Conservation (phyloP, 2,113 vertebrate species). For the Corythornis vintsioides region DNA sequence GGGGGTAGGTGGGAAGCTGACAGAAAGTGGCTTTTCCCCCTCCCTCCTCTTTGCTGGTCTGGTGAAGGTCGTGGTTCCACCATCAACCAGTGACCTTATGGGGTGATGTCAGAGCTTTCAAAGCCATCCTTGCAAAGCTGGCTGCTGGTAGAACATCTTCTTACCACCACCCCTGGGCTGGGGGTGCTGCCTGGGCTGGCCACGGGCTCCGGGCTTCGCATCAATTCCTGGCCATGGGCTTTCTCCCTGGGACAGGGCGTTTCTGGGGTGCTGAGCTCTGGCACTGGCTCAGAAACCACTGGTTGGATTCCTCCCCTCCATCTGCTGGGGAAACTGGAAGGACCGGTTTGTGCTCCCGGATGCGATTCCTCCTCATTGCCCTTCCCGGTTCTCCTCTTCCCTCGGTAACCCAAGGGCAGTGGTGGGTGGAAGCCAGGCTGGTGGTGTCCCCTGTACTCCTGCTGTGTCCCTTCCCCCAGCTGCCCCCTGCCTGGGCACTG, state of each 20-base stretch:
- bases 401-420: neutral
- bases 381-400: rapidly evolving
- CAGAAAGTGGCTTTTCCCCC: neutral
- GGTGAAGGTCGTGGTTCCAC: neutral
- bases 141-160: neutral
- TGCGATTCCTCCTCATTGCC: neutral
- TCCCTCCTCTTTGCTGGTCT: neutral
- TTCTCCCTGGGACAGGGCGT: neutral
- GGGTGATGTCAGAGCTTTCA: neutral
- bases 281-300: neutral
- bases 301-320: neutral
- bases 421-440: neutral
- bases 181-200: rapidly evolving
- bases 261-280: neutral
- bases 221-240: neutral
- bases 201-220: rapidly evolving
- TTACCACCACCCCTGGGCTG: rapidly evolving
- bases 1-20: neutral
- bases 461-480: neutral
- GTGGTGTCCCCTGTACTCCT: neutral
- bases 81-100: neutral
- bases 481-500: neutral
- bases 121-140: neutral
- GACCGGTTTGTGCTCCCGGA: slow-evolving; percentile 15
- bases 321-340: slow-evolving; percentile 13